These are phyloP conservation scores for Ennomos fuscantarius DNA, from an alignment of 2,888 invertebrate genomes.

Conservation along the genomic window DNA sequence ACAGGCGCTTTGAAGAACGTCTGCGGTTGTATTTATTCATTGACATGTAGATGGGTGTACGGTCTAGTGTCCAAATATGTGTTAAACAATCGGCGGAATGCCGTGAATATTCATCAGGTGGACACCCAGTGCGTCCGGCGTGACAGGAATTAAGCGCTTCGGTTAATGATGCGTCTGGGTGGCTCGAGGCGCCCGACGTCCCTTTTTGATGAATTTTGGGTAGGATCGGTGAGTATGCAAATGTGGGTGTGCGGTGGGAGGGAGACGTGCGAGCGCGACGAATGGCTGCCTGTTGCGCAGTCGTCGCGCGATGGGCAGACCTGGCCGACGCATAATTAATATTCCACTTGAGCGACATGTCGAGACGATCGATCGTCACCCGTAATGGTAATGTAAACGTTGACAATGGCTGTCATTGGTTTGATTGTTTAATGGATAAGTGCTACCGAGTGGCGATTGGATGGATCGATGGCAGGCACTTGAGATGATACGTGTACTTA, in stretches of 20 bases:
- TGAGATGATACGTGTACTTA: constrained; percentile 82
- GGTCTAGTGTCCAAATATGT: constrained; percentile 80
- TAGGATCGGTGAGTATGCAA: constrained; percentile 76
- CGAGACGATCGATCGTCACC: constrained; percentile 80
- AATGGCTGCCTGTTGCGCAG: constrained; percentile 77
- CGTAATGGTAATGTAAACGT: constrained; percentile 80
- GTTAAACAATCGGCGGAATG: constrained; percentile 81
- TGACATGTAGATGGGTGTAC: constrained; percentile 71
- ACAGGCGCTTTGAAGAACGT: constrained; percentile 72
- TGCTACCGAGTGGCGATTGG: constrained; percentile 73
- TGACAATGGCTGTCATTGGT: constrained; percentile 71
- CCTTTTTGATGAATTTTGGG: constrained; percentile 74
- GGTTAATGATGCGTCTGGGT: constrained; percentile 78
- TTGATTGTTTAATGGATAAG: constrained; percentile 68
- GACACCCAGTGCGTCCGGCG: constrained; percentile 81
- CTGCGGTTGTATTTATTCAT: constrained; percentile 71
- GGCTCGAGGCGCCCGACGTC: constrained; percentile 73
- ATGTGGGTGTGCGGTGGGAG: constrained; percentile 79
- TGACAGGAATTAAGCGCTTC: constrained; percentile 80
- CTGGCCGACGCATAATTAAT: constrained; percentile 78
- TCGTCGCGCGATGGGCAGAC: constrained; percentile 67
- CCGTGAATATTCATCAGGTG: constrained; percentile 82
- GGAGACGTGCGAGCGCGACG: constrained; percentile 76
- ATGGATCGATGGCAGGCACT: constrained; percentile 46
- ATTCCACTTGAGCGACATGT: constrained; percentile 75